Conservation (phyloP, 2,888 invertebrate species). For the Lomographa bimaculata region DNA sequence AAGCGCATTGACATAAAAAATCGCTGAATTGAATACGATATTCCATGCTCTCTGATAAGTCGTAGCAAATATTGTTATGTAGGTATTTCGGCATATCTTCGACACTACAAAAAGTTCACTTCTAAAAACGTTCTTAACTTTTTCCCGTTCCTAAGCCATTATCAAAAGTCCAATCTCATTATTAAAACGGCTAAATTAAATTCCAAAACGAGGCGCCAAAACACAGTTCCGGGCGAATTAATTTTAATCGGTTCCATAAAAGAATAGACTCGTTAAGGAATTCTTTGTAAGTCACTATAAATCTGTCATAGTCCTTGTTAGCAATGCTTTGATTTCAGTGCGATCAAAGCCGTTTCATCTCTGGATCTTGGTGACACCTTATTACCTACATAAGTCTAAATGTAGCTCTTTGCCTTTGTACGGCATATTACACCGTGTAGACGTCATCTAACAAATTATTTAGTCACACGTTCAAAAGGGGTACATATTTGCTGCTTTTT, state of each 20-base stretch:
- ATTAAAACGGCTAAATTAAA: slow-evolving; percentile 24
- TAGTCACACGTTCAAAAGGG: too few relatives aligned
- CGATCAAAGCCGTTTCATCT: slow-evolving; percentile 71
- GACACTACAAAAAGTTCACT: too few relatives aligned
- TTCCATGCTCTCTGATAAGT: too few relatives aligned
- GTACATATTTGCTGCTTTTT: too few relatives aligned
- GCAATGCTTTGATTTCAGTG: slow-evolving; percentile 66
- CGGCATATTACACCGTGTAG: slow-evolving; percentile 7
- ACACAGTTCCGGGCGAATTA: slow-evolving; percentile 34
- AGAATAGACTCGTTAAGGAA: slow-evolving; percentile 52
- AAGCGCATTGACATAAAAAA: too few relatives aligned
- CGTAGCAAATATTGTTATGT: too few relatives aligned
- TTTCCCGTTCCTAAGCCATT: background rate
- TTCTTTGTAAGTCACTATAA: slow-evolving; percentile 67
- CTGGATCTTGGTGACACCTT: slow-evolving; percentile 68
- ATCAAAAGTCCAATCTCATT: slow-evolving; percentile 11
- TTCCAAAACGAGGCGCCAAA: slow-evolving; percentile 32
- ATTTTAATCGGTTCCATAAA: slow-evolving; percentile 52
- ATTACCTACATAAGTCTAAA: slow-evolving; percentile 62
- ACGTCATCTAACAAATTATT: background rate
- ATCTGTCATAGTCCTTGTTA: slow-evolving; percentile 77
- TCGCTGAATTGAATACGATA: too few relatives aligned
- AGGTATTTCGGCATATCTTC: too few relatives aligned
- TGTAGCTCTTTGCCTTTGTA: slow-evolving; percentile 37
- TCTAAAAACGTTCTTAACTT: too few relatives aligned